phyloP scores from a whole-genome alignment of 2,888 invertebrate species.

The Drosophila kambysellisi region DNA sequence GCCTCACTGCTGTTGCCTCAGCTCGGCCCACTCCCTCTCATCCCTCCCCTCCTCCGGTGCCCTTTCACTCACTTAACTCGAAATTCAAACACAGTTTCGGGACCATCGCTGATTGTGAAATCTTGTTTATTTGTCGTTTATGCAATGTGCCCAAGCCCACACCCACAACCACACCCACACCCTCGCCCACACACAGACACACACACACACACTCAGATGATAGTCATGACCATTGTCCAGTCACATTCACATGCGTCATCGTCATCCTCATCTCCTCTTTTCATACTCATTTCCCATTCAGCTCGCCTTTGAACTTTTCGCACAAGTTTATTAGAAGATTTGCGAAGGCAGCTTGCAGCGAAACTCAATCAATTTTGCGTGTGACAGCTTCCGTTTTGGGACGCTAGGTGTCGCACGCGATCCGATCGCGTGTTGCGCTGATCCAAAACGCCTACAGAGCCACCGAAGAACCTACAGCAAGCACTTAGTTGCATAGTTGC shows the following conservation, averaged over 20 bases:
- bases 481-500: slow-evolving; percentile 5
- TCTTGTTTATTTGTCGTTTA: slow-evolving; percentile 68
- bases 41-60: background rate
- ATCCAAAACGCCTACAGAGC: slow-evolving; percentile 26
- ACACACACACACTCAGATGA: slow-evolving; percentile 26
- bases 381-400: slow-evolving; percentile 49
- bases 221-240: slow-evolving; percentile 56
- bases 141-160: slow-evolving; percentile 27
- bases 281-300: slow-evolving; percentile 18
- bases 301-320: slow-evolving; percentile 30
- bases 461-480: background rate
- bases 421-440: slow-evolving; percentile 52
- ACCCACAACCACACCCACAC: slow-evolving; percentile 33
- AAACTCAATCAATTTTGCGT: slow-evolving; percentile 48
- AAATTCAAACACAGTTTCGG: slow-evolving; percentile 71
- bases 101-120: slow-evolving; percentile 71
- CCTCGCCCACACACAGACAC: slow-evolving; percentile 24
- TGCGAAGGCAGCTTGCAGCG: slow-evolving; percentile 15
- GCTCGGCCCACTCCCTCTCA: background rate
- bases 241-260: slow-evolving; percentile 2
- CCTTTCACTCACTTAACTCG: slow-evolving; percentile 58
- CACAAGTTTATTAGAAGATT: slow-evolving; percentile 38
- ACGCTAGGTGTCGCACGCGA: slow-evolving; percentile 26
- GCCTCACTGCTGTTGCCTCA: slow-evolving; percentile 6
- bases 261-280: background rate